Percentiles rank a stretch among this genome's conserved stretches.
Evolutionary conservation across 2,888 invertebrate species (phyloP).

Genomic region (Phortica magna): DNA sequence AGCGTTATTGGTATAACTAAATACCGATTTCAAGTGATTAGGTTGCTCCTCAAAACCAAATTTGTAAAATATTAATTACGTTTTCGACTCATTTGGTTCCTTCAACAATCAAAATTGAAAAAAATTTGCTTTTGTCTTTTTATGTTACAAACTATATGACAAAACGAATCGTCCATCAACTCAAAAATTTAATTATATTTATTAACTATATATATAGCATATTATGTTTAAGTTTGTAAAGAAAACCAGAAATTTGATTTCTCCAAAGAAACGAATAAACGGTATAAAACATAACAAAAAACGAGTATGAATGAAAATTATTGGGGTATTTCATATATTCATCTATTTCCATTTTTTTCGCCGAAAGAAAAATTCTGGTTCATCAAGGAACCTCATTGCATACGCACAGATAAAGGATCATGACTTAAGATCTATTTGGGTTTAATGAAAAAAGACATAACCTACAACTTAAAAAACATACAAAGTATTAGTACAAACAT

Average conservation of each 20-base stretch:
- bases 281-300: neutral
- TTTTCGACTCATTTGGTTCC: conserved; percentile 1
- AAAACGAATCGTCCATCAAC: conserved; percentile 11
- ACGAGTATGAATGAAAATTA: neutral
- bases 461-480: no score
- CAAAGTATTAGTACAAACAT: no score
- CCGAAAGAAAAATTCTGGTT: no score
- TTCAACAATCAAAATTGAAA: neutral
- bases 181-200: conserved; percentile 18
- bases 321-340: no score
- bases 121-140: conserved; percentile 1
- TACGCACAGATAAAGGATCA: no score
- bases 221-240: conserved; percentile 17
- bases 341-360: no score
- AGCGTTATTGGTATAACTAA: neutral
- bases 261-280: neutral
- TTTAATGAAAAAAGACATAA: no score
- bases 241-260: conserved; percentile 16
- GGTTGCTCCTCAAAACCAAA: conserved; percentile 27
- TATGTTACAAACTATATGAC: neutral
- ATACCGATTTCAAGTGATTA: conserved; percentile 15
- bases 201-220: conserved; percentile 5
- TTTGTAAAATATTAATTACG: conserved; percentile 8
- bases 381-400: no score
- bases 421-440: no score